These are phyloP conservation scores for Pocillopora verrucosa DNA, from an alignment of 64 coral and sea anemone genomes.

Conservation along the genomic window DNA sequence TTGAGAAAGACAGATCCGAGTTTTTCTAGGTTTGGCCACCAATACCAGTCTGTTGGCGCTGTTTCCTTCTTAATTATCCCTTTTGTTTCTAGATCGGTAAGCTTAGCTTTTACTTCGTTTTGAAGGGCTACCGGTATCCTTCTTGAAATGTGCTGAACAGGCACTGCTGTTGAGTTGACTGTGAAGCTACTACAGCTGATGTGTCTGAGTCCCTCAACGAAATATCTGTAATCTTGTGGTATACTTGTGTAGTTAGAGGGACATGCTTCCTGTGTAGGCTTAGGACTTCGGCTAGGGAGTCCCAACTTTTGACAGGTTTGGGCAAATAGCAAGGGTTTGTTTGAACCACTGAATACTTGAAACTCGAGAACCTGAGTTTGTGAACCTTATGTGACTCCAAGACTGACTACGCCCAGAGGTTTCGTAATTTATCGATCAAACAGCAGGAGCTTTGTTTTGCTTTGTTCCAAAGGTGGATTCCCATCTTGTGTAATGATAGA, in stretches of 20 bases:
- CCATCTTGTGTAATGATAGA: slow-evolving; percentile 57
- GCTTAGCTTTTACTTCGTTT: slow-evolving; percentile 27
- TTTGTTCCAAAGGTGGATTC: slow-evolving; percentile 37
- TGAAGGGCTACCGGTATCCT: neutral
- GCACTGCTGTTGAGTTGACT: neutral
- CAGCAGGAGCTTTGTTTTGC: slow-evolving; percentile 44
- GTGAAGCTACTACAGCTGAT: no score
- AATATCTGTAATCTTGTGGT: slow-evolving; percentile 14
- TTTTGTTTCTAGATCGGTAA: slow-evolving; percentile 30
- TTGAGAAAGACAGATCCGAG: slow-evolving; percentile 47
- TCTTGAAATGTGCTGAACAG: slow-evolving; percentile 40
- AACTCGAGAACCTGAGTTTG: slow-evolving; percentile 33
- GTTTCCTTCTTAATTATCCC: slow-evolving; percentile 12
- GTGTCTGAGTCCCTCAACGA: slow-evolving; percentile 37
- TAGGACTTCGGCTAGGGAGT: neutral
- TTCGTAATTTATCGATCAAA: slow-evolving; percentile 47
- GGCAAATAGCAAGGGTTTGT: slow-evolving; percentile 51
- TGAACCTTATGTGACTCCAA: slow-evolving; percentile 32
- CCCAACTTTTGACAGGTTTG: slow-evolving; percentile 50
- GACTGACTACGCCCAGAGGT: slow-evolving; percentile 28
- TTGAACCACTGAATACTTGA: slow-evolving; percentile 40
- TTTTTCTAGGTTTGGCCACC: slow-evolving; percentile 27
- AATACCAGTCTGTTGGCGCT: slow-evolving; percentile 14
- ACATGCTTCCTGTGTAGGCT: neutral
- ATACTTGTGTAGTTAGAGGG: slow-evolving; percentile 24